Evolutionary conservation across 2,797 vertebrate species (phyloP).

Genomic region (Miichthys miiuy): DNA sequence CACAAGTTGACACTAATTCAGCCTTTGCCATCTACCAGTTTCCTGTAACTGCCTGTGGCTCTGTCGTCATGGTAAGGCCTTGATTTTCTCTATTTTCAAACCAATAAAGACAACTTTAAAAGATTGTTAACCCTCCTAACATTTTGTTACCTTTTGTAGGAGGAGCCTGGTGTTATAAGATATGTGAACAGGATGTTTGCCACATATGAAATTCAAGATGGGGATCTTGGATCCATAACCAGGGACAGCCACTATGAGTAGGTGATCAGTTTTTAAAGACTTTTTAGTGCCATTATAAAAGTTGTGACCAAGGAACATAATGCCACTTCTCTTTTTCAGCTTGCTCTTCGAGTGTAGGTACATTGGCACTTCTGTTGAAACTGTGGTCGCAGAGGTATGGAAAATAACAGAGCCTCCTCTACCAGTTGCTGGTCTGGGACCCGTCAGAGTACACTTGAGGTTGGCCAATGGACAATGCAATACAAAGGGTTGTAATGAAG

Average conservation of each 20-base stretch:
- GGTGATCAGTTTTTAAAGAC: constrained; percentile 51
- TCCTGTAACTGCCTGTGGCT: constrained; percentile 79
- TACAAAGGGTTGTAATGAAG: constrained; percentile 76
- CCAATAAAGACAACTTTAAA: neutral
- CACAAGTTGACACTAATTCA: constrained; percentile 69
- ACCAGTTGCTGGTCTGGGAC: constrained; percentile 50
- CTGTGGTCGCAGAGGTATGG: constrained; percentile 47
- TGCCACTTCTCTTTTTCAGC: neutral
- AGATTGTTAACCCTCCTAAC: neutral
- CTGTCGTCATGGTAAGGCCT: constrained; percentile 68
- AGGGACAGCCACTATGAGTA: constrained; percentile 81
- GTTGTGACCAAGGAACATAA: constrained; percentile 2
- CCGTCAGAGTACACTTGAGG: constrained; percentile 70
- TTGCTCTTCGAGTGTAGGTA: constrained; percentile 33
- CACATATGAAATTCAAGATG: constrained; percentile 60
- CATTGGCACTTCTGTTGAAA: constrained; percentile 8
- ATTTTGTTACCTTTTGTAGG: constrained; percentile 60
- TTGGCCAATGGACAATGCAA: constrained; percentile 77
- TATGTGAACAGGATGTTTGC: constrained; percentile 83
- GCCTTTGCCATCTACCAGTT: constrained; percentile 82
- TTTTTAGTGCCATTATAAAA: neutral
- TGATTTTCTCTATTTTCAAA: constrained; percentile 8
- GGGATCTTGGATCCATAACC: constrained; percentile 74
- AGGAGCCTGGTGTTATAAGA: constrained; percentile 68
- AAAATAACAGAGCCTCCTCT: neutral